These are phyloP conservation scores for Arrhopalites spinosus DNA, from an alignment of 2,888 invertebrate genomes.

Conservation along the genomic window DNA sequence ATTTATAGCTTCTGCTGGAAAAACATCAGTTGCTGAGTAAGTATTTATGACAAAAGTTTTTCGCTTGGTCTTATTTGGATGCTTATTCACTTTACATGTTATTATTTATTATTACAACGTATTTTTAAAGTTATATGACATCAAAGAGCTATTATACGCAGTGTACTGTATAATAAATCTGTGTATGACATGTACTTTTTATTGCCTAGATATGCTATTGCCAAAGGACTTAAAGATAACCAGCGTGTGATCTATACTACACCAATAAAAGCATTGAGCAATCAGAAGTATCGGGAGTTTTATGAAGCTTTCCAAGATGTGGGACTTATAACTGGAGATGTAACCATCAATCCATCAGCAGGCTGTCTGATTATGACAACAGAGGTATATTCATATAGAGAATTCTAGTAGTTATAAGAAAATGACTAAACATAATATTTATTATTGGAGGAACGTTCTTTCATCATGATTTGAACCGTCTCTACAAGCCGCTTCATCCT, in stretches of 20 bases:
- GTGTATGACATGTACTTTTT: background rate
- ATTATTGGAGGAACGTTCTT: no score
- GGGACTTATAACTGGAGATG: constrained; percentile 97
- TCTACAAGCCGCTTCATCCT: no score
- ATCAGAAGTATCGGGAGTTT: constrained; percentile 98
- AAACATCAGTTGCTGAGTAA: constrained; percentile 96
- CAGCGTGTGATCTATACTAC: constrained; percentile 99
- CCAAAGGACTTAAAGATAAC: constrained; percentile 87
- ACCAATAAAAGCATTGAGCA: constrained; percentile 98
- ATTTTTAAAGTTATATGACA: no score
- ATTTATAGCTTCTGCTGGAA: constrained; percentile 99
- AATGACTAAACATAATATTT: no score
- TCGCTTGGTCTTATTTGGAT: no score
- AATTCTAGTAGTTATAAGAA: background rate
- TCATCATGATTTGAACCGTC: no score
- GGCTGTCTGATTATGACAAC: constrained; percentile 99
- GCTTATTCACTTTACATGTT: background rate
- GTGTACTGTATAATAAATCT: no score
- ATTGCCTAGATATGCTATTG: constrained; percentile 81
- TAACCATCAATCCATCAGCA: constrained; percentile 97
- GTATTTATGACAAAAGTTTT: constrained; percentile 59
- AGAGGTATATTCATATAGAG: constrained; percentile 67
- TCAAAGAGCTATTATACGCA: no score
- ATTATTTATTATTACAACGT: background rate
- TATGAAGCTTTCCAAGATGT: constrained; percentile 97